Base-by-base conservation (phyloP, 2,113 vertebrate genomes). In the Phaethon lepturus region DNA sequence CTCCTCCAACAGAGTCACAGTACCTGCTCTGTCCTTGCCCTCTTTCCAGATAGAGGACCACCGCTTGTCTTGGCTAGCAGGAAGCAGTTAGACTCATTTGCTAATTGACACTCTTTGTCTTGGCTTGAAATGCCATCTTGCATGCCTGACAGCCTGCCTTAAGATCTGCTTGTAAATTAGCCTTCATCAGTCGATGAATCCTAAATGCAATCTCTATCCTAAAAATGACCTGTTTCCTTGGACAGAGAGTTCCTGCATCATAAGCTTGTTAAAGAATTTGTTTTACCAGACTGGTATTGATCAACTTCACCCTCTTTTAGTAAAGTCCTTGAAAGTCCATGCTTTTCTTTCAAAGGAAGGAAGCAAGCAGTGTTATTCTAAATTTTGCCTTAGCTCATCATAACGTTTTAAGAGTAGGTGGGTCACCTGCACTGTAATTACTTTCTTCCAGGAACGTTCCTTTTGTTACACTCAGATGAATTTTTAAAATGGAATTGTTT, bases 401-500 rank as follows among this genome's bases (percentile, higher is more conserved):
- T 62, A n/a, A 31, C 22, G 11, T 90, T 78, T 87, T 78, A 90
- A 4, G 11, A 69, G 87, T 45, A 92, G 29, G 22, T 88, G 33
- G 29, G 42, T 52, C 3, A 2, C 74, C 47, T 84, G 72, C n/a
- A 19, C 24, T 82, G 56, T 67, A 76, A 93, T 52, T 47, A 83
- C 55, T 88, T 78, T 86, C 86, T 96, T 92, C 92, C 79, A 93
- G 79, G 91, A 96, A 88, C 81, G 91, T 88, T 77, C 62, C 53
- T 95, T 95, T 86, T 75, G 38, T 83, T 94, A 17, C 9, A 15
- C 90, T 95, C 92, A 93, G 86, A 77, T 93, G 60, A 76, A 49
- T 94, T 96, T 91, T 96, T 88, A 17, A 93, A 82, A 88, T 47
- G 47, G 66, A 88, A 90, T 94, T 91, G 66, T 71, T 91, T 91